These are phyloP conservation scores for Portevinia maculata DNA, from an alignment of 2,888 invertebrate species.

Conservation along the genomic window DNA sequence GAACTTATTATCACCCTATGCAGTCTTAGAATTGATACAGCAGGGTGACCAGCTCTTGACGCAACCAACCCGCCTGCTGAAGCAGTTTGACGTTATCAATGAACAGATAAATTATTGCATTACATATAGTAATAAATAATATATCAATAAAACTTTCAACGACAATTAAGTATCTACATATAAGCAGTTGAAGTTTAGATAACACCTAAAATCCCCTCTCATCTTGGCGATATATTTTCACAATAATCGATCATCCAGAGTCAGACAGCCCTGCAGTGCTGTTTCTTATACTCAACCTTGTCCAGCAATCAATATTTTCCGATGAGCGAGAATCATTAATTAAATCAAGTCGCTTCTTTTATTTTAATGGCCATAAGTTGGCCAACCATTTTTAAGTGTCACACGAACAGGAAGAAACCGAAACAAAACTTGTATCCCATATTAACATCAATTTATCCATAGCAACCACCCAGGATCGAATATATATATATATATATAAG, in stretches of 20 bases:
- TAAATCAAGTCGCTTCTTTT: constrained; percentile 30
- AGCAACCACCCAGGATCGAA: background rate
- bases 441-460: constrained; percentile 3
- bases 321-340: constrained; percentile 20
- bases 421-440: background rate
- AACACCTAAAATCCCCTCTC: constrained; percentile 23
- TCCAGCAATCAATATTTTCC: constrained; percentile 14
- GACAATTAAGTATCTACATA: constrained; percentile 37
- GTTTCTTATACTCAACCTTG: background rate
- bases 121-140: constrained; percentile 44
- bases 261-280: background rate
- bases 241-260: constrained; percentile 42
- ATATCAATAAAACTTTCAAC: constrained; percentile 27
- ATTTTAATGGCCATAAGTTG: constrained; percentile 31
- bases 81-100: constrained; percentile 52
- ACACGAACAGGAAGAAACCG: background rate
- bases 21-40: background rate
- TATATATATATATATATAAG: constrained; percentile 3
- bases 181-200: constrained; percentile 29
- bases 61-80: constrained; percentile 16
- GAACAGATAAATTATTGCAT: constrained; percentile 60
- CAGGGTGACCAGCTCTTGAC: constrained; percentile 5
- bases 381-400: constrained; percentile 15
- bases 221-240: constrained; percentile 23
- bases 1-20: constrained; percentile 39